Conservation (phyloP, 2,113 vertebrate species). For the Sylvia atricapilla region DNA sequence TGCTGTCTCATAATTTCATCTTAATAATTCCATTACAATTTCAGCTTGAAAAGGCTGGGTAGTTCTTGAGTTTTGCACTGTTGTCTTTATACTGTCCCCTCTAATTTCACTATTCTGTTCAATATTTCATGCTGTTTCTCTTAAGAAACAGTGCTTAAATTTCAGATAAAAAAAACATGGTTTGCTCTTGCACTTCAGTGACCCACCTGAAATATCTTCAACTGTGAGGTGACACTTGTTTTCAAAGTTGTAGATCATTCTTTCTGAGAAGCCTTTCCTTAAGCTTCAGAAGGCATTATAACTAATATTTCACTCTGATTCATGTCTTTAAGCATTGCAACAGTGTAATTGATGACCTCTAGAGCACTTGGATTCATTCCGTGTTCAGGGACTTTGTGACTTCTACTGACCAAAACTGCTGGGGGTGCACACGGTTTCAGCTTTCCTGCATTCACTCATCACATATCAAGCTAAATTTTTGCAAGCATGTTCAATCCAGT, state of each 20-base stretch:
- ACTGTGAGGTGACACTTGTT: neutral
- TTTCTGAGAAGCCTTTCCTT: neutral
- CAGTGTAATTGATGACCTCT: neutral
- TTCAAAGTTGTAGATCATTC: neutral
- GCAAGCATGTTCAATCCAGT: neutral
- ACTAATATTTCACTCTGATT: neutral
- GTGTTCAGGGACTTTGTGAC: neutral
- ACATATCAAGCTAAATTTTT: neutral
- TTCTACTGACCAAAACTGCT: neutral
- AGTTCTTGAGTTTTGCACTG: neutral
- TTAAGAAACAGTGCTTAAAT: neutral
- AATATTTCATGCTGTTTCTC: neutral
- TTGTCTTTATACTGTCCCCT: neutral
- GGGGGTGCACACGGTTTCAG: fast-evolving
- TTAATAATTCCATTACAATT: neutral
- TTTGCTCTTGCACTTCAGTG: neutral
- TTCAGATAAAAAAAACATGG: neutral
- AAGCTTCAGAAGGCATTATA: neutral
- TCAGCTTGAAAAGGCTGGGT: neutral
- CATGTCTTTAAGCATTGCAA: neutral
- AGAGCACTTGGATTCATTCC: neutral
- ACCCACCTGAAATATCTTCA: neutral
- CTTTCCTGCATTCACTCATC: neutral
- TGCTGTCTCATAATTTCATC: neutral
- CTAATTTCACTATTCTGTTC: neutral